Evolutionary conservation across 23 tunicate species (phyloP).

Genomic region (Styela plicata): DNA sequence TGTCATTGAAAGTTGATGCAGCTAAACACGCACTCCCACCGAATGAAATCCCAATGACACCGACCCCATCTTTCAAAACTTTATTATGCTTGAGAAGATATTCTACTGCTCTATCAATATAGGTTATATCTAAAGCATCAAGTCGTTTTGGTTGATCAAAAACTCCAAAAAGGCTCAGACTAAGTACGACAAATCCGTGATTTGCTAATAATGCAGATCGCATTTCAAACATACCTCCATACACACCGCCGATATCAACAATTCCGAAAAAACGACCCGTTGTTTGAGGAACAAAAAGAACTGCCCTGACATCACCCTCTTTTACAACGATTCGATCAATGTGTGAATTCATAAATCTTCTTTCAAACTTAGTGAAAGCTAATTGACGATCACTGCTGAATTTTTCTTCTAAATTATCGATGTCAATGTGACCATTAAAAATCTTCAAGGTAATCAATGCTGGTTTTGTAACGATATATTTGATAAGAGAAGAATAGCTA

Average conservation of each 20-base stretch:
- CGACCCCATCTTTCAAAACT: conserved; percentile 5
- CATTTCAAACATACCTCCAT: background rate
- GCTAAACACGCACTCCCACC: background rate
- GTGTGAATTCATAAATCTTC: background rate
- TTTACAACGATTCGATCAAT: conserved; percentile 1
- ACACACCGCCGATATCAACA: background rate
- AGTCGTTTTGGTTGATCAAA: background rate
- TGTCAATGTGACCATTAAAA: background rate
- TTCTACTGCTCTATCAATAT: conserved; percentile 21
- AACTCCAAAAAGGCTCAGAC: background rate
- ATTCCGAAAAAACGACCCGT: background rate
- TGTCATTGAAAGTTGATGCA: background rate
- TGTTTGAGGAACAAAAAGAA: conserved; percentile 15
- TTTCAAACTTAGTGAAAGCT: background rate
- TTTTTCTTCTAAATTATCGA: background rate
- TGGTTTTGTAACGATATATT: background rate
- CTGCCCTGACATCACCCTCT: background rate
- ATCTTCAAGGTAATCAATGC: background rate
- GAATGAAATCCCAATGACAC: background rate
- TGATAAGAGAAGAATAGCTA: background rate
- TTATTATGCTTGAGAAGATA: background rate
- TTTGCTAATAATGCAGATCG: conserved; percentile 7
- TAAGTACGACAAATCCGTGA: background rate
- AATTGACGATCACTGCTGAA: background rate
- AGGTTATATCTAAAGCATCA: background rate